Evolutionary conservation across 2,797 vertebrate species (phyloP), one percentile per base, ranked within the genome.

Genomic region (Acridotheres tristis): DNA sequence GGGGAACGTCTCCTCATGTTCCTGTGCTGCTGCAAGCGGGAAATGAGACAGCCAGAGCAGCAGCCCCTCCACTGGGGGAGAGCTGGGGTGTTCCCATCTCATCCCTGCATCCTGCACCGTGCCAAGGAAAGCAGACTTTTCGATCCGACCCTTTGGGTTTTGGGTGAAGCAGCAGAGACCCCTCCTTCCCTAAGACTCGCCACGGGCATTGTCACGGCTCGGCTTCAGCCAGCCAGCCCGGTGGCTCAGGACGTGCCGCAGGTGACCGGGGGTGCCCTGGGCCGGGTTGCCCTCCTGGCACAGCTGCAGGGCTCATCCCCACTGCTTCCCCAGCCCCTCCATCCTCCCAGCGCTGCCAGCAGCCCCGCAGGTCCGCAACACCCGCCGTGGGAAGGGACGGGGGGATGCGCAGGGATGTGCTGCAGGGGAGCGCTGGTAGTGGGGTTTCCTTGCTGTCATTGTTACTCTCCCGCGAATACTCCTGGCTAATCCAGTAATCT

Each of bases 401-500:
- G 19, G 29, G 32, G 40, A 23, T 4, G 13, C 7, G 1, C 11
- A 3, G 38, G 34, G 87, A 18, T 11, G 19, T 0, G 0, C 38
- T 2, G n/a, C 68, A 16, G 75, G 57, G 34, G 19, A 36, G 10
- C 40, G 1, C 40, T 0, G 16, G 7, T 2, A 16, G 14, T 3
- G 12, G 25, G 45, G 17, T 11, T 50, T 51, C 22, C 34, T 30
- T 65, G 84, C 65, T 68, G 94, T 29, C 89, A 38, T 79, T 88
- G 96, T 91, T 87, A 16, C 94, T 54, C 83, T 71, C 65, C 74
- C 85, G 27, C 32, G 30, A 76, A 84, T 14, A 38, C 97, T 96
- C 85, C 93, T 9, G 50, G 63, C 94, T 97, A 96, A 97, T 94
- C 97, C 87, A 7, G 92, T 89, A 95, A 97, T 94, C 97, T 96